These are phyloP conservation scores for Spilarctia lutea DNA, from an alignment of 2,888 invertebrate species.

Conservation along the genomic window DNA sequence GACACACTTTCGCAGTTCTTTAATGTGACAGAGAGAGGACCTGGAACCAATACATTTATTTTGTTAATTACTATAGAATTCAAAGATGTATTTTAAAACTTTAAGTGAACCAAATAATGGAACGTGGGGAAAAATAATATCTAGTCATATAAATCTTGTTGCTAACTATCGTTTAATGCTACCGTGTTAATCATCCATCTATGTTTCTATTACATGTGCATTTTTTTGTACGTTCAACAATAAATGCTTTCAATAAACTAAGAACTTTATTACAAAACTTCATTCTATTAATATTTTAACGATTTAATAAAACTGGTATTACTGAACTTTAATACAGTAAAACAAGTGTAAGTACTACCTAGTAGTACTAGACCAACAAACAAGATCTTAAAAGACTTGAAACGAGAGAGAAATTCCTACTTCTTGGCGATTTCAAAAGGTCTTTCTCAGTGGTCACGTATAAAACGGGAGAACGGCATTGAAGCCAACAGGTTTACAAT, in stretches of 20 bases:
- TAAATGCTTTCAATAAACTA: constrained; percentile 33
- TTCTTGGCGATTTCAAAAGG: constrained; percentile 33
- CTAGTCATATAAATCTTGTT: constrained; percentile 76
- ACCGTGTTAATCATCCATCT: constrained; percentile 55
- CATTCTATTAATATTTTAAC: constrained; percentile 26
- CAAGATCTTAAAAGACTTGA: constrained; percentile 34
- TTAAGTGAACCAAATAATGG: background rate
- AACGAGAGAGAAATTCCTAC: constrained; percentile 14
- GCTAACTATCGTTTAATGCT: constrained; percentile 67
- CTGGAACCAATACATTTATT: constrained; percentile 68
- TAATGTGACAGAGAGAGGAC: constrained; percentile 88
- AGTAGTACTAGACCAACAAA: constrained; percentile 24
- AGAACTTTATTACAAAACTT: constrained; percentile 1
- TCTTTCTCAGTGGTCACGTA: constrained; percentile 38
- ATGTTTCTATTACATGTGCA: constrained; percentile 35
- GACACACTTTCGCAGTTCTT: constrained; percentile 86
- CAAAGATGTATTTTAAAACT: background rate
- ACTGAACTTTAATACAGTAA: constrained; percentile 27
- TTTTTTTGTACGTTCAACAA: background rate
- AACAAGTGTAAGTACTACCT: constrained; percentile 40
- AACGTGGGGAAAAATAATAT: constrained; percentile 69
- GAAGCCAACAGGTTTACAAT: constrained; percentile 45
- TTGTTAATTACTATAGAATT: constrained; percentile 7
- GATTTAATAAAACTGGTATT: constrained; percentile 43
- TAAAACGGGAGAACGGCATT: constrained; percentile 48